Base-by-base conservation (phyloP, 92 coral and sea anemone genomes). In the Pocillopora meandrina region DNA sequence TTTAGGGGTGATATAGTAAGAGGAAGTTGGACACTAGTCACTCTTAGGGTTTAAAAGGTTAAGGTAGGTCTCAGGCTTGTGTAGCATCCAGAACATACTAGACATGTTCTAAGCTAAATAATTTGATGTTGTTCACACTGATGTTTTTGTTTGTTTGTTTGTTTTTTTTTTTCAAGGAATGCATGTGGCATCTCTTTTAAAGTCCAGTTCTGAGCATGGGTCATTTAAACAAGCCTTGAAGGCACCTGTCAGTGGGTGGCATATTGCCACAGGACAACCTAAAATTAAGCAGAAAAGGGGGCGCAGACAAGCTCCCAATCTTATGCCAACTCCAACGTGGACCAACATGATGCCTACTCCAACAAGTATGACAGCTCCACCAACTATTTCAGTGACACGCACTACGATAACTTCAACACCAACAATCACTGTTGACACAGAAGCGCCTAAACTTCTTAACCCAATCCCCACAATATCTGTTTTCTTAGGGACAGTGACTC, bases 231-330 rank as follows among this genome's bases (percentile, higher is more conserved):
- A 80, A 49, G 89, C 89, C 35, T 83, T 97, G 18, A 79, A 88
- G 1, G 90, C 90, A 57, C 99, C 97, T 49, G 95, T 97, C 47
- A 87, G 87, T 81, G 97, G 93, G 55, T 97, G 99, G 99, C 98
- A 97, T 66, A 93, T 97, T 78, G 89, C 95, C 23, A 91, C 95
- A 71, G 99, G 98, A 55, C 86, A 82, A 61, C 92, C 93, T 10
- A 95, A 95, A 85, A 90, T 86, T 61, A 90, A 91, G 65, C 95
- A 78, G 23, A 86, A 90, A 47, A 93, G 99, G 65, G 92, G 90
- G 67, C 98, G 99, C 63, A 89, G 99, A 76, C 97, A 97, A 64
- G 72, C 77, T 9, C 78, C 77, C 49, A 75, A 74, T 12, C 90
- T 93, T 35, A 78, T 82, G 21, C 98, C 98, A 62, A 85, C 95